phyloP scores from a whole-genome alignment of 2,113 vertebrate genomes.

The Opisthocomus hoazin region DNA sequence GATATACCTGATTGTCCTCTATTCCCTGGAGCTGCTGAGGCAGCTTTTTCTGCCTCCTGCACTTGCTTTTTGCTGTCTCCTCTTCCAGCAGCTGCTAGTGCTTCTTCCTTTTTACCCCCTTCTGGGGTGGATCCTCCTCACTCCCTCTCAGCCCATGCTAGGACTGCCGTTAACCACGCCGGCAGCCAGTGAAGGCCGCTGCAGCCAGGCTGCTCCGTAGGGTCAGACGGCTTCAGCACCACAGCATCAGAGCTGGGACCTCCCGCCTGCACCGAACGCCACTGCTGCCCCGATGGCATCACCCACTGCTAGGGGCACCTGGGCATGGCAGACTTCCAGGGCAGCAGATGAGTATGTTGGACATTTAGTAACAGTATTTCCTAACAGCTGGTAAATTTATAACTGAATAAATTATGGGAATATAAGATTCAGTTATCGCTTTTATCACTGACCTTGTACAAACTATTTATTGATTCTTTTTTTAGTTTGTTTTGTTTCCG shows the following conservation, averaged over 20 bases:
- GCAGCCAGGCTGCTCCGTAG: neutral
- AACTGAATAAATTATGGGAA: neutral
- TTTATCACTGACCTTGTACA: neutral
- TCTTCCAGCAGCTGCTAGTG: neutral
- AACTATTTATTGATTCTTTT: neutral
- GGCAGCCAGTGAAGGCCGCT: neutral
- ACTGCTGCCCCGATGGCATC: neutral
- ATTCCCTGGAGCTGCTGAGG: neutral
- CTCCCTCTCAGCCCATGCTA: neutral
- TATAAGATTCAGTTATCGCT: neutral
- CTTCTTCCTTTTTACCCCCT: neutral
- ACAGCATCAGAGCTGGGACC: neutral
- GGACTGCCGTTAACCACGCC: neutral
- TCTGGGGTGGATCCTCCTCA: neutral
- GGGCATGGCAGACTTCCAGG: neutral
- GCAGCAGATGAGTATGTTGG: neutral
- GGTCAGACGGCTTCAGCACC: neutral
- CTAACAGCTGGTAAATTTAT: neutral
- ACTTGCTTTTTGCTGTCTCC: neutral
- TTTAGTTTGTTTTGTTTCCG: neutral
- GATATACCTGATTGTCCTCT: neutral
- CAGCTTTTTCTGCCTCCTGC: neutral
- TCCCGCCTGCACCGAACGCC: neutral
- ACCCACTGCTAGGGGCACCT: neutral
- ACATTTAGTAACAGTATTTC: neutral